Evolutionary conservation across 2,888 invertebrate species (phyloP), one percentile per base, ranked within the genome.

Genomic region (Seladonia tumulorum): DNA sequence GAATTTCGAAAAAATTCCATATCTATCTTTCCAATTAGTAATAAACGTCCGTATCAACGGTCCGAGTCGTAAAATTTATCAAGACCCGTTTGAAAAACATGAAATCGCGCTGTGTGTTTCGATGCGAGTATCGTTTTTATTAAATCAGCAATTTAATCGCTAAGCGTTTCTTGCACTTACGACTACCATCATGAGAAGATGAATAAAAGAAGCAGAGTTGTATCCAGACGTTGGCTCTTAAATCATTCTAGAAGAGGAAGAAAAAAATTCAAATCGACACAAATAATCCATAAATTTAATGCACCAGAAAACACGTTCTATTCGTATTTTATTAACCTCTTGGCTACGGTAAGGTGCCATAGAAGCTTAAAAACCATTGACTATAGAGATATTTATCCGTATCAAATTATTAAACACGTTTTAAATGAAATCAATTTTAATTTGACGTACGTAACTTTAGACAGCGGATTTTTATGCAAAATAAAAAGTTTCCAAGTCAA

Each of bases 141-240:
- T 1, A 57, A 12, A 57, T n/a, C 57, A n/a, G n/a, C 10, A 53
- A 53, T 53, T 53, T 57, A 57, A 57, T n/a, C 10, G 53, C 10
- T 8, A n/a, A n/a, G n/a, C 22, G 10, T 53, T n/a, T 3, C n/a
- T 57, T n/a, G n/a, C 53, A n/a, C n/a, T 10, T 53, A n/a, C 10
- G 53, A n/a, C 10, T 8, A 3, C 10, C 10, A 0, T 1, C n/a
- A 0, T 0, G 5, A 29, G 2, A 16, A 63, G 29, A 63, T 29
- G 16, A 7, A 29, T 63, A 29, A 68, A 22, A 39, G 39, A 68
- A 39, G 18, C 10, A 22, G 22, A 22, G 16, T 29, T 16, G 7
- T 7, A 29, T 16, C 16, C 14, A 7, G 2, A 0, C 12, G 14
- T 0, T 25, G 5, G 16, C 25, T 14, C 35, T n/a, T 63, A 16